These are phyloP conservation scores for Bombus breviceps DNA, from an alignment of 1,140 invertebrate genomes.

Conservation along the genomic window DNA sequence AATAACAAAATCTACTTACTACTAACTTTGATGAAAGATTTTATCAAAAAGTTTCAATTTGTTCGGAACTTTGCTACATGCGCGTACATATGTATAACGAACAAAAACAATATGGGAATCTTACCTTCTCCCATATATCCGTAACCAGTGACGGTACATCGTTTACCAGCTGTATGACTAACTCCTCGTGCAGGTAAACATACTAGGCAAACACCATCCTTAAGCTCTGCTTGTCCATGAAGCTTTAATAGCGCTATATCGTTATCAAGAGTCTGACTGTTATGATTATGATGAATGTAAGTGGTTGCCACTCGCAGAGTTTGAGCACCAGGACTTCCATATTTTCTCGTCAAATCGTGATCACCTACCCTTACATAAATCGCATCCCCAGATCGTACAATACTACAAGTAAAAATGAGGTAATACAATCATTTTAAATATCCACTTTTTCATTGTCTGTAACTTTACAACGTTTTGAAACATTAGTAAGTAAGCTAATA, in stretches of 20 bases:
- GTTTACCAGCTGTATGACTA: constrained; percentile 92
- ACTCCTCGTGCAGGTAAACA: constrained; percentile 94
- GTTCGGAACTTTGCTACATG: background rate
- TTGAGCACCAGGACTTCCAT: constrained; percentile 93
- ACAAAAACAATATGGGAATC: background rate
- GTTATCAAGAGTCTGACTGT: constrained; percentile 97
- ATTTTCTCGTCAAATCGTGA: constrained; percentile 94
- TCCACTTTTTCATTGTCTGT: background rate
- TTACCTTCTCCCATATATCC: constrained; percentile 96
- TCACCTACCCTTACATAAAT: constrained; percentile 97
- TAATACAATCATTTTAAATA: background rate
- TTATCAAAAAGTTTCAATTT: too few relatives aligned
- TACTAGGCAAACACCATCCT: constrained; percentile 92
- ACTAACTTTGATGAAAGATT: background rate
- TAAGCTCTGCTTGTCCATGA: constrained; percentile 94
- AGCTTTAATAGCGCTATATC: constrained; percentile 97
- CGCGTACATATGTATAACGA: background rate
- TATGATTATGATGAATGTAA: constrained; percentile 98
- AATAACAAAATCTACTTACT: background rate
- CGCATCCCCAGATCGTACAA: constrained; percentile 94
- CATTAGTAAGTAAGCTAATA: background rate
- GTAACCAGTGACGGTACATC: constrained; percentile 96
- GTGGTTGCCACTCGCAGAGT: constrained; percentile 94
- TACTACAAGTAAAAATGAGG: constrained; percentile 84
- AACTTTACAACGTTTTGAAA: background rate